Base-by-base conservation (phyloP, 2,797 vertebrate genomes). In the Malacoctenus gilli region DNA sequence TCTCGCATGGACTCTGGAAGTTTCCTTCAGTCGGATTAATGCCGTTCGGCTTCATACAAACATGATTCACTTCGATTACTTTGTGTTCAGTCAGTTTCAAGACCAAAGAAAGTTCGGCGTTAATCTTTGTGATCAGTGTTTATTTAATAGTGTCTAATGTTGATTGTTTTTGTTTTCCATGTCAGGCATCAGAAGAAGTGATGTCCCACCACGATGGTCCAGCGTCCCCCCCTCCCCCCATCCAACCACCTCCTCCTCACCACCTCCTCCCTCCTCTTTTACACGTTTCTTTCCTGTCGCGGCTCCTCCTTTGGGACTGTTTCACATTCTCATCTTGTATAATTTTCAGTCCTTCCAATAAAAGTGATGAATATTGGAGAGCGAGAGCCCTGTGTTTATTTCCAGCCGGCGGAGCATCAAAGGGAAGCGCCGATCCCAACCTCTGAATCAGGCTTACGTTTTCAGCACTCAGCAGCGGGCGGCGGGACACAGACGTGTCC, bases 331-430 rank as follows among this genome's bases (percentile, higher is more conserved):
- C 44, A 48, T 79, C 77, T 72, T 85, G 76, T 88, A 84, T 83
- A 63, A 77, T 87, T 89, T 85, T 89, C 80, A 84, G 84, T 89
- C 75, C 65, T 67, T 88, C 85, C 76, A 91, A 91, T 92, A 90
- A 36, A 23, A 30, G 36, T 75, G 65, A 44, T 84, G 68, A 86
- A 75, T 89, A 85, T 85, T 82, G 58, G 65, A 85, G 38, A 53
- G 46, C 46, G 36, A 18, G 19, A 43, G 20, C 42, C 38, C 25
- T 57, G 64, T 85, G 59, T 60, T 86, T 85, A 56, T 85, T 84
- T 58, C 3, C 30, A 32, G 9, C 30, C 10, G 25, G 16, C 9
- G 1, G n/a, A 50, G 32, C 6, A 8, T 10, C 9, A 18, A 40
- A 36, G 55, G 52, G 41, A 39, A 36, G 48, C 39, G 22, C 43